Base-by-base conservation (phyloP, 2,888 invertebrate species). In the Aplocera efformata region DNA sequence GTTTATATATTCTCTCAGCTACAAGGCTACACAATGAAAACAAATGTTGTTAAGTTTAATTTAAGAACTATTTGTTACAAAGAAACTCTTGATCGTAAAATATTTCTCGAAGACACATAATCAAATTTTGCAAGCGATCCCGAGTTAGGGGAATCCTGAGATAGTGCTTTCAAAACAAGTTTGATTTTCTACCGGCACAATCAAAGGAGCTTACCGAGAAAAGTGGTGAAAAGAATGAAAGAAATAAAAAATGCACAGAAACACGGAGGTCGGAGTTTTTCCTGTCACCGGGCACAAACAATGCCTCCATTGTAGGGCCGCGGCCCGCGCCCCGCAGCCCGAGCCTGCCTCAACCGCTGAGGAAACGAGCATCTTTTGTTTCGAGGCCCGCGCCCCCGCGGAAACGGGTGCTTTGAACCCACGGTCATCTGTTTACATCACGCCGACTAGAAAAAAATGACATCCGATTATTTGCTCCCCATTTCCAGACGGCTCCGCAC, bases 361-460 rank as follows among this genome's bases (percentile, higher is more conserved):
- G 86, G 85, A 85, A 86, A 86, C 85, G 86, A 86, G 82, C 85
- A 79, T 82, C 86, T 88, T 88, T 86, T 86, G 86, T 86, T 82
- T 72, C 72, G 67, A 75, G 58, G 72, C 72, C 73, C 70, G 63
- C 66, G 47, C 68, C 76, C 70, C 59, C 67, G 59, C 72, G 75
- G 73, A 77, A 79, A 68, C 73, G 75, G 67, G 79, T 71, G 73
- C 82, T 85, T 78, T 84, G 80, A 84, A 80, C 83, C 68, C 72
- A 63, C 78, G 84, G 84, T 83, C 84, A 85, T 82, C 80, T 83
- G 82, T 82, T 83, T 79, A 82, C 80, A 81, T 79, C 75, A 65
- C 69, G 71, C 70, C 67, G 67, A 63, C 71, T 69, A 67, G 62
- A 70, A 77, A 73, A 74, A 56, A 80, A 75, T 66, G 64, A 63